These are phyloP conservation scores for Aleiodes sp. DNA, from an alignment of 1,140 invertebrate species.

Conservation along the genomic window DNA sequence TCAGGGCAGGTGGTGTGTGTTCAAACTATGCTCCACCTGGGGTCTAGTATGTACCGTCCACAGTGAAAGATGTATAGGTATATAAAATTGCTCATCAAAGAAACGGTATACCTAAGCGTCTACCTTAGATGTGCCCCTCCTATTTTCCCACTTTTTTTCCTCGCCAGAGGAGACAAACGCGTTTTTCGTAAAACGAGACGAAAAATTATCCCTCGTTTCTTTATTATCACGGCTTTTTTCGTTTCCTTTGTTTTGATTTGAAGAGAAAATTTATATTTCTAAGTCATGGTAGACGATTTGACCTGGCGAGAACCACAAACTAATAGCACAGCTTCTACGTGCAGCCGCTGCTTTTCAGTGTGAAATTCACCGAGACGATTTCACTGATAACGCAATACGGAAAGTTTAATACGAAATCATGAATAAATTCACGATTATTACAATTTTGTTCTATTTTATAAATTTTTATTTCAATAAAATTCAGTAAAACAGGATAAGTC, in stretches of 20 bases:
- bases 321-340: slow-evolving; percentile 19
- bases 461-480: too few relatives aligned
- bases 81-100: neutral
- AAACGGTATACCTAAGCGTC: neutral
- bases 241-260: neutral
- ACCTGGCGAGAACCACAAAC: neutral
- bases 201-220: neutral
- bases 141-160: neutral
- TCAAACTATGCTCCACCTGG: slow-evolving; percentile 6
- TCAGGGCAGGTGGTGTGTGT: slow-evolving; percentile 6
- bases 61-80: neutral
- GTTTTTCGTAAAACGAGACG: neutral
- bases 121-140: neutral
- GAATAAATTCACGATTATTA: neutral
- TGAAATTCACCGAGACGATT: slow-evolving; percentile 34
- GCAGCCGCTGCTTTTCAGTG: slow-evolving; percentile 14
- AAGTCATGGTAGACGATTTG: slow-evolving; percentile 11
- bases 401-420: slow-evolving; percentile 24
- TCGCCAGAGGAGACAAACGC: neutral
- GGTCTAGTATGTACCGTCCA: neutral
- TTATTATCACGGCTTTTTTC: neutral
- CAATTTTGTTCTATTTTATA: too few relatives aligned
- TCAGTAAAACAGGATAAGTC: too few relatives aligned
- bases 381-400: slow-evolving; percentile 37
- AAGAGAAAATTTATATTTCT: neutral